Evolutionary conservation across 2,888 invertebrate species (phyloP).

Genomic region (Spisula solida): DNA sequence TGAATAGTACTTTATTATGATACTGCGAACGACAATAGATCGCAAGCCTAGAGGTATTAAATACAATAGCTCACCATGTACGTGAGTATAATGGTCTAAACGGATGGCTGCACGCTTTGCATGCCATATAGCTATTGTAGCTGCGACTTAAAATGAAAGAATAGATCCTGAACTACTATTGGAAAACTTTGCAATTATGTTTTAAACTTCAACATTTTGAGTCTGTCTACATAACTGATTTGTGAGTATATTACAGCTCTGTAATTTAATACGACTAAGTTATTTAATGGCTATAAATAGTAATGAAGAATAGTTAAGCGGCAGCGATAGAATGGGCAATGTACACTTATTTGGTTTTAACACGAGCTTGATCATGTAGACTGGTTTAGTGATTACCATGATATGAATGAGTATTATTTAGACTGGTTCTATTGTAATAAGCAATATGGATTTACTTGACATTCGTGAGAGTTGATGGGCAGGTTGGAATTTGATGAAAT

Average conservation of each 20-base stretch:
- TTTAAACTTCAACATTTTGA: conserved; percentile 21
- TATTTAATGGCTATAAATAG: conserved; percentile 21
- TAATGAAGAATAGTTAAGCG: neutral
- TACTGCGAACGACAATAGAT: conserved; percentile 27
- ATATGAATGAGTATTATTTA: conserved; percentile 41
- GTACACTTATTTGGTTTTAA: conserved; percentile 19
- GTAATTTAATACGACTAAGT: conserved; percentile 18
- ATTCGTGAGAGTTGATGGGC: neutral
- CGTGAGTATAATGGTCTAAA: conserved; percentile 37
- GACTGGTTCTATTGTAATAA: conserved; percentile 22
- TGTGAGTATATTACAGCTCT: conserved; percentile 16
- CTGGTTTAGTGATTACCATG: neutral
- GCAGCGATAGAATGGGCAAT: neutral
- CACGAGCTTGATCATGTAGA: neutral
- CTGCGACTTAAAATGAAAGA: neutral
- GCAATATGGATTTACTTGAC: conserved; percentile 43
- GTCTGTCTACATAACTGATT: neutral
- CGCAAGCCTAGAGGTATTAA: conserved; percentile 38
- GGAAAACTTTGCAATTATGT: conserved; percentile 11
- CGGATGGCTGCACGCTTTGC: conserved; percentile 41
- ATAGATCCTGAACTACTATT: conserved; percentile 1
- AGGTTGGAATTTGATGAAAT: conserved; percentile 8
- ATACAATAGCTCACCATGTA: conserved; percentile 45
- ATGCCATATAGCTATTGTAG: conserved; percentile 7
- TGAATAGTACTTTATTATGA: conserved; percentile 55